phyloP scores from a whole-genome alignment of 2,797 vertebrate genomes.

The Mastacembelus armatus region DNA sequence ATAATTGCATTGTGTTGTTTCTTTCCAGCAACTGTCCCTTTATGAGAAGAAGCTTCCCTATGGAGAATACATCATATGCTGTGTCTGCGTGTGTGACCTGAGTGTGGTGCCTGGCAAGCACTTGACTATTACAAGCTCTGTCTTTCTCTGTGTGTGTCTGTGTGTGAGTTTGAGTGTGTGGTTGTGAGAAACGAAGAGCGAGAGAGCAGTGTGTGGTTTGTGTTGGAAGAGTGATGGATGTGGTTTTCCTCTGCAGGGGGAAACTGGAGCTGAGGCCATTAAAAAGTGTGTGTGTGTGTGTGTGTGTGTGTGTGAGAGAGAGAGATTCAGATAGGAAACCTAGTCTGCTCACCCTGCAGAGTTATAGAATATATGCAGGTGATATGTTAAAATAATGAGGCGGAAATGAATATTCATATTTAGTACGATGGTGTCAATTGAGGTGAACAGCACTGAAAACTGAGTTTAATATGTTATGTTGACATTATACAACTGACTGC shows the following conservation, averaged over 20 bases:
- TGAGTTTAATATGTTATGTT: too few species aligned
- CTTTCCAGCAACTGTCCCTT: conserved; percentile 27
- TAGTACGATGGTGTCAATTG: background rate
- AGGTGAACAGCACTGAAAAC: background rate
- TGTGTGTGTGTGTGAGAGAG: conserved; percentile 8
- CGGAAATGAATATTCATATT: conserved; percentile 36
- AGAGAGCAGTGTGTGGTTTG: conserved; percentile 68
- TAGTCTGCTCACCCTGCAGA: conserved; percentile 21
- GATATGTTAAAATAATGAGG: conserved; percentile 49
- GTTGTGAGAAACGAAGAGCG: conserved; percentile 28
- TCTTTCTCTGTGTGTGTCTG: conserved; percentile 19
- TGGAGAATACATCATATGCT: conserved; percentile 50
- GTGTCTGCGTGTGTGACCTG: conserved; percentile 22
- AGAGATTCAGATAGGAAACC: conserved; percentile 27
- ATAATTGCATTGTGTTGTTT: conserved; percentile 10
- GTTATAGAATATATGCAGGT: conserved; percentile 26
- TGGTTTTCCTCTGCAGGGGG: conserved; percentile 76
- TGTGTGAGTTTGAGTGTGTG: background rate
- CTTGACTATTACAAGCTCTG: conserved; percentile 50
- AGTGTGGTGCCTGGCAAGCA: conserved; percentile 54
- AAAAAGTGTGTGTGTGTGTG: conserved; percentile 28
- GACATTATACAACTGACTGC: conserved; percentile 7
- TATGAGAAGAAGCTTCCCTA: conserved; percentile 45
- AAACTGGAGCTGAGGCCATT: conserved; percentile 68
- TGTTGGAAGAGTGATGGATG: conserved; percentile 71